A percentile compares a stretch with the other conserved stretches of the same genome.
phyloP scores from a whole-genome alignment of 2,113 vertebrate species.

The Monarcha castaneiventris region DNA sequence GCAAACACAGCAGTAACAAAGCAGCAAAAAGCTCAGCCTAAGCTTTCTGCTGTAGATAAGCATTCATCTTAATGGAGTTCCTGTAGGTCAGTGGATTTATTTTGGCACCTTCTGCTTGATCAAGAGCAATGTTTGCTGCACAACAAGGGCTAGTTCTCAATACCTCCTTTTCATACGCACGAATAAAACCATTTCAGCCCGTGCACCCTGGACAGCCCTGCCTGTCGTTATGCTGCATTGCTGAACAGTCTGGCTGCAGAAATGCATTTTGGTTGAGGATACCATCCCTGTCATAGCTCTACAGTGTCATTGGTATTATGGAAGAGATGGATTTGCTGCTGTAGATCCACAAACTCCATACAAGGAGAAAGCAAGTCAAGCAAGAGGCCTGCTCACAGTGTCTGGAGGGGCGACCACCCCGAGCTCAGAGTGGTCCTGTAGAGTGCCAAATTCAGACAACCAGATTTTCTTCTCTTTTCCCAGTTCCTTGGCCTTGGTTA shows the following conservation, averaged over 20 bases:
- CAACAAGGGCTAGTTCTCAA: slow-evolving; percentile 62
- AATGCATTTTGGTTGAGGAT: slow-evolving; percentile 3
- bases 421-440: background rate
- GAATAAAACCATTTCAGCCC: background rate
- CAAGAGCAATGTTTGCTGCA: slow-evolving; percentile 3
- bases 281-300: background rate
- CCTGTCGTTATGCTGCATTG: background rate
- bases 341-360: background rate
- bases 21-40: background rate
- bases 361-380: background rate
- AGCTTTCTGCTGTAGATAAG: background rate
- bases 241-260: slow-evolving; percentile 43
- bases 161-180: slow-evolving; percentile 19
- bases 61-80: background rate
- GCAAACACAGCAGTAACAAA: background rate
- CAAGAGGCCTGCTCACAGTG: background rate
- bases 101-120: slow-evolving; percentile 44
- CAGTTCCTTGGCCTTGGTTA: background rate
- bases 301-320: background rate
- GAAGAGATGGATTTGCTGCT: background rate
- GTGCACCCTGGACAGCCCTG: background rate
- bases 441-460: background rate
- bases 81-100: background rate
- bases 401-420: accelerated
- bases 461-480: background rate